Evolutionary conservation across 2,113 vertebrate genomes (phyloP), one percentile per base, ranked within the genome.

Genomic region (Laterallus jamaicensis): DNA sequence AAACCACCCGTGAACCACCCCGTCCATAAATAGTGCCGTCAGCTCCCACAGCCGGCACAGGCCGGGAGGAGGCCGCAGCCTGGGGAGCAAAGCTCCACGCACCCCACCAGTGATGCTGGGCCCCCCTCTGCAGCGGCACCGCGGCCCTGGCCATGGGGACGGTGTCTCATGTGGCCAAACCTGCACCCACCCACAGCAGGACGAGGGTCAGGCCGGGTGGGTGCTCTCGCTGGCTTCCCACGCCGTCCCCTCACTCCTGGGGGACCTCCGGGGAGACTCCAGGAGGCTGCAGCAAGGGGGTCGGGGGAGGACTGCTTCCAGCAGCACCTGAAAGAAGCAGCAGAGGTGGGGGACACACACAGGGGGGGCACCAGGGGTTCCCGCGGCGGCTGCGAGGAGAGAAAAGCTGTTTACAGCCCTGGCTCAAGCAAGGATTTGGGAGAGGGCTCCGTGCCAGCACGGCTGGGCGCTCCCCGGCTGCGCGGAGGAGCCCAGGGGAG

Each of bases 161-260:
- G 0, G 7, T 7, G 42, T 7, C n/a, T 6, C 3, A 2, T 2
- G 7, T 2, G 76, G 39, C 58, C 87, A 44, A 64, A 76, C 26
- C 54, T 11, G 68, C 10, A 8, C 58, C 79, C 92, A 76, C 55
- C 52, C 20, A 4, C 37, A 26, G 14, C 1, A 6, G 44, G 55
- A 4, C 0, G 3, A 52, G 63, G 20, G 47, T 6, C n/a, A 4
- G 2, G 63, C 24, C 11, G 0, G 24, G n/a, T 1, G 1, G 21
- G 47, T 5, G 66, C 54, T 75, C 26, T 17, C 7, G 1, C 15
- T 13, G 66, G 17, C 6, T 40, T 40, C 87, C 79, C 25, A 1
- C 9, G 5, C 16, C 11, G 5, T 24, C 13, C n/a, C 62, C 58
- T 5, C 0, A 0, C 14, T 32, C 12, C 37, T 3, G 3, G 5